phyloP scores from a whole-genome alignment of 2,113 vertebrate genomes.

The Varanus salvator region DNA sequence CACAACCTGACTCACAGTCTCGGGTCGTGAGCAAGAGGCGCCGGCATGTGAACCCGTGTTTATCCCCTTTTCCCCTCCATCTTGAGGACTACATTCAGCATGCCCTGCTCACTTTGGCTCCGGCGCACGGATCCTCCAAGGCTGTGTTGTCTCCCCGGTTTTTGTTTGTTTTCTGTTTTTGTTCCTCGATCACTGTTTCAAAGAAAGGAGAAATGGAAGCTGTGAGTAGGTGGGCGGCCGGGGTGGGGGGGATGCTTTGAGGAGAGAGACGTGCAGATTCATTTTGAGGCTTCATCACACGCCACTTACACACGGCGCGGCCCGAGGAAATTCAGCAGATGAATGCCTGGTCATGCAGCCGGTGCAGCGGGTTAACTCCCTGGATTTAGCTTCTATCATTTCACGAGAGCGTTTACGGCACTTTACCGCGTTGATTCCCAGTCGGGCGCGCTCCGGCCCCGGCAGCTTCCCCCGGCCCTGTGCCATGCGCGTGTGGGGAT shows the following conservation, averaged over 20 bases:
- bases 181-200: constrained; percentile 40
- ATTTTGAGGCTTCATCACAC: constrained; percentile 80
- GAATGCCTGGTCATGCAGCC: constrained; percentile 83
- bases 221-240: neutral
- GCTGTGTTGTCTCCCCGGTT: neutral
- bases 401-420: constrained; percentile 72
- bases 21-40: neutral
- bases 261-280: constrained; percentile 76
- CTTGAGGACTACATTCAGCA: accelerated
- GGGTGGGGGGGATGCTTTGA: constrained; percentile 24
- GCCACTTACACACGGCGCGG: constrained; percentile 74
- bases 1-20: accelerated
- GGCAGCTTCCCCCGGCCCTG: constrained; percentile 42
- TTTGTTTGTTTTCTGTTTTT: constrained; percentile 48
- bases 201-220: neutral
- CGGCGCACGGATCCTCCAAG: neutral
- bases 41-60: neutral
- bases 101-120: accelerated
- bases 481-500: constrained; percentile 47
- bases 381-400: constrained; percentile 80
- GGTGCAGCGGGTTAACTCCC: constrained; percentile 77
- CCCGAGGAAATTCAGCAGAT: constrained; percentile 78
- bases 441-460: constrained; percentile 69
- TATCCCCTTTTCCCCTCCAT: accelerated
- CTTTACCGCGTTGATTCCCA: constrained; percentile 72